Evolutionary conservation across 2,888 invertebrate genomes (phyloP), one percentile per base, ranked within the genome.

Genomic region (Caenorhabditis sp.): DNA sequence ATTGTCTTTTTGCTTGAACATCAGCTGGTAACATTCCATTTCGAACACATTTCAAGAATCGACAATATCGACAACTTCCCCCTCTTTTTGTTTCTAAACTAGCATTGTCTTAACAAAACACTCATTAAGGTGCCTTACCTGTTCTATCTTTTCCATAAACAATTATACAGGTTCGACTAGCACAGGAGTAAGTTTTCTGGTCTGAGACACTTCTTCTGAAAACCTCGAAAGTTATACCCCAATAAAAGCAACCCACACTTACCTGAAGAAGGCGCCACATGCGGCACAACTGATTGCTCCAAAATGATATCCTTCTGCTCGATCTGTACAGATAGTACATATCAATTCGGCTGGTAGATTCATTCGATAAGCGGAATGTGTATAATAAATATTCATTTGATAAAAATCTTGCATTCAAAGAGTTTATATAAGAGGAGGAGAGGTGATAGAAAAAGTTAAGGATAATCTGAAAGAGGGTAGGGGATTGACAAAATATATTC

Each of bases 241-340:
- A 4, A n/a, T 10, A n/a, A 36, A 8, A 36, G 5, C 7, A 8
- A 36, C 5, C 4, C 4, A 10, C 4, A 27, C 12, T 61, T 38
- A 69, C 74, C 74, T 65, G 62, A 75, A 75, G 59, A 80, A 80
- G 17, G 80, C 80, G 5, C 80, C 80, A 52, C 80, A 80, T 8
- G 80, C 80, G 2, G 77, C 80, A 64, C 80, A 80, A 21, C 74
- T 70, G 12, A 80, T 66, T 3, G 80, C 80, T 1, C 80, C 80
- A 21, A 80, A 80, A 59, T 80, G 80, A 38, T 75, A 80, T 31
- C 77, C 80, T 38, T 76, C 77, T 17, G 77, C 77, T 56, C 59
- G 58, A 38, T 77, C 77, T n/a, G 66, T 58, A 38, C 77, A 77
- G 43, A 77, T 63, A 20, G 60, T 57, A 60, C 77, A 77, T 38